phyloP scores from a whole-genome alignment of 2,888 invertebrate genomes.

The Cerceris ruficornis region DNA sequence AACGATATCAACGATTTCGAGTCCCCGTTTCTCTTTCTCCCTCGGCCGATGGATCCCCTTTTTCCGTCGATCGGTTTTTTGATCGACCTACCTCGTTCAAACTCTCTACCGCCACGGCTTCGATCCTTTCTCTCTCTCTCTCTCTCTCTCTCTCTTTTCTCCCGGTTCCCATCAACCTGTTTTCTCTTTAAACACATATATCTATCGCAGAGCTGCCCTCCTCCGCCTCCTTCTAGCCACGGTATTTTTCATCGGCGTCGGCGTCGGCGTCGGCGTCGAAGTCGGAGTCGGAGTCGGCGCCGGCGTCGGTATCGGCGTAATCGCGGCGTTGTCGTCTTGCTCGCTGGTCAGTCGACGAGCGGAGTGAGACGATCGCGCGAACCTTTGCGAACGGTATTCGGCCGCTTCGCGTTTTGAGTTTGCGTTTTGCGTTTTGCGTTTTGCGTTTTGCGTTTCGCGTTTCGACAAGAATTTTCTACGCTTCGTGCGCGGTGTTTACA shows the following conservation, averaged over 20 bases:
- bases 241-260: too few relatives aligned
- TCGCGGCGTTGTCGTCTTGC: conserved; percentile 17
- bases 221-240: too few relatives aligned
- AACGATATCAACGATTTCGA: background rate
- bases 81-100: too few relatives aligned
- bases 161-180: background rate
- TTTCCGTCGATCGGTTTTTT: conserved; percentile 11
- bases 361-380: conserved; percentile 57
- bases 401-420: conserved; percentile 40
- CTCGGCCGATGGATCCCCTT: background rate
- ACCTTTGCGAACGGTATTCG: conserved; percentile 44
- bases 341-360: conserved; percentile 58
- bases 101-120: too few relatives aligned
- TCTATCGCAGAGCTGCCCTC: too few relatives aligned
- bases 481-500: too few relatives aligned
- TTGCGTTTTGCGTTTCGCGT: conserved; percentile 7
- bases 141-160: conserved; percentile 1
- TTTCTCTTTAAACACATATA: background rate
- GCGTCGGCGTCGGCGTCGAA: too few relatives aligned
- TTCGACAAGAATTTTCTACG: too few relatives aligned
- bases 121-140: conserved; percentile 3
- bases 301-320: conserved; percentile 18
- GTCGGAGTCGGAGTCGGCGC: background rate
- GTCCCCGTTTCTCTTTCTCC: background rate
- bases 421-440: conserved; percentile 10